phyloP scores from a whole-genome alignment of 1,140 invertebrate genomes.

The Danaus plexippus region DNA sequence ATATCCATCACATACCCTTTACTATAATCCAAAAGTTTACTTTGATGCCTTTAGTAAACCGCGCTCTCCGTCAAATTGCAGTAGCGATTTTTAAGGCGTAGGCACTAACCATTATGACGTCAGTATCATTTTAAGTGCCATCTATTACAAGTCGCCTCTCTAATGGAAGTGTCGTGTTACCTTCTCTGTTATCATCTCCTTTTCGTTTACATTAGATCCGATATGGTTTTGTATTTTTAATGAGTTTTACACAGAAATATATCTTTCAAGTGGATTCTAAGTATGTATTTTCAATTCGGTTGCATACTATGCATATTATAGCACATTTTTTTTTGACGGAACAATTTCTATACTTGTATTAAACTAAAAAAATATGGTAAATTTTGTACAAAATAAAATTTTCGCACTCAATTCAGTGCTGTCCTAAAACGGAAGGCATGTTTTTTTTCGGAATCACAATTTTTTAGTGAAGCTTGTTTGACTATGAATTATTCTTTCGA shows the following conservation, averaged over 20 bases:
- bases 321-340: too few relatives aligned
- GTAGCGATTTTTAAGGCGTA: slow-evolving; percentile 16
- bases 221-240: slow-evolving; percentile 4
- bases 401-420: slow-evolving; percentile 4
- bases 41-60: not conserved
- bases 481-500: slow-evolving; percentile 2
- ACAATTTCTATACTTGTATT: too few relatives aligned
- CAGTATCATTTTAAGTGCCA: slow-evolving; percentile 24
- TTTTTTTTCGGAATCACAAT: too few relatives aligned
- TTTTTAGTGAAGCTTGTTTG: too few relatives aligned
- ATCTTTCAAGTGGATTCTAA: too few relatives aligned
- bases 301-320: too few relatives aligned
- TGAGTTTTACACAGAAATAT: not conserved
- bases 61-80: slow-evolving; percentile 13
- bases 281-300: too few relatives aligned
- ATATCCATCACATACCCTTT: slow-evolving; percentile 14
- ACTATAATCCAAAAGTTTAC: slow-evolving; percentile 11
- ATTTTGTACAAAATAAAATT: too few relatives aligned
- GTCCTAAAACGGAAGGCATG: not conserved
- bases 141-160: slow-evolving; percentile 23
- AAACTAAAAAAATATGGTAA: too few relatives aligned
- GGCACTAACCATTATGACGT: slow-evolving; percentile 25
- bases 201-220: slow-evolving; percentile 6
- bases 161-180: slow-evolving; percentile 45
- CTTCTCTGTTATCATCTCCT: slow-evolving; percentile 16